phyloP scores from a whole-genome alignment of 2,888 invertebrate genomes.

The Pristionchus exspectatus region DNA sequence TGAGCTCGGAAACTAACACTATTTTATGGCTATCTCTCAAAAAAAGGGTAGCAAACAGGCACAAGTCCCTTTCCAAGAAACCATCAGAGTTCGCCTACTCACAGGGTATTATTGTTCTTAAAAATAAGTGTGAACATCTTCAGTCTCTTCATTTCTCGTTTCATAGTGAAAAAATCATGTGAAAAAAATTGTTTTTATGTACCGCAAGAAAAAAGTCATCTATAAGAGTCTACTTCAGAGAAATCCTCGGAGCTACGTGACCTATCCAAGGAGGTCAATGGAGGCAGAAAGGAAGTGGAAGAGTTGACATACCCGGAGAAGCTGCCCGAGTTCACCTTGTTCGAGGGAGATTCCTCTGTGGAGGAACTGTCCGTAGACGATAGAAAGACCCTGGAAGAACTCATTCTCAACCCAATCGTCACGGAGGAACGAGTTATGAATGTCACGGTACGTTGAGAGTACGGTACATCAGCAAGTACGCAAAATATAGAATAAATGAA shows the following conservation, averaged over 20 bases:
- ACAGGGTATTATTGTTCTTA: too few species aligned
- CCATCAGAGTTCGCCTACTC: too few species aligned
- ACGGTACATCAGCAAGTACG: background rate
- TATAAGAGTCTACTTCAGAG: too few species aligned
- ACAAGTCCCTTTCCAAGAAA: too few species aligned
- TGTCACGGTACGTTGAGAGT: background rate
- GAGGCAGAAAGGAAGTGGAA: background rate
- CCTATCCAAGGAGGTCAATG: background rate
- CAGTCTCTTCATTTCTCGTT: too few species aligned
- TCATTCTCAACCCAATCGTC: background rate
- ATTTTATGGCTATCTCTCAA: too few species aligned
- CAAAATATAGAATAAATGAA: background rate
- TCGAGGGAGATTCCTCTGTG: constrained; percentile 27
- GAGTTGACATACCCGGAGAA: background rate
- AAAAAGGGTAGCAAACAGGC: too few species aligned
- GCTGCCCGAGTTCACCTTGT: background rate
- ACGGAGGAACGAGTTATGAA: background rate
- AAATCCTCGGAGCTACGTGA: background rate
- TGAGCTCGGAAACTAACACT: too few species aligned
- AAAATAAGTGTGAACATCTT: too few species aligned
- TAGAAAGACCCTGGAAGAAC: constrained; percentile 39
- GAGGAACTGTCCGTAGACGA: constrained; percentile 26
- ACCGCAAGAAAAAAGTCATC: too few species aligned
- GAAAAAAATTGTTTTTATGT: too few species aligned
- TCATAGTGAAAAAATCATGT: too few species aligned